Conservation (phyloP, 2,797 vertebrate genomes). For the Pseudomugil tenellus region DNA sequence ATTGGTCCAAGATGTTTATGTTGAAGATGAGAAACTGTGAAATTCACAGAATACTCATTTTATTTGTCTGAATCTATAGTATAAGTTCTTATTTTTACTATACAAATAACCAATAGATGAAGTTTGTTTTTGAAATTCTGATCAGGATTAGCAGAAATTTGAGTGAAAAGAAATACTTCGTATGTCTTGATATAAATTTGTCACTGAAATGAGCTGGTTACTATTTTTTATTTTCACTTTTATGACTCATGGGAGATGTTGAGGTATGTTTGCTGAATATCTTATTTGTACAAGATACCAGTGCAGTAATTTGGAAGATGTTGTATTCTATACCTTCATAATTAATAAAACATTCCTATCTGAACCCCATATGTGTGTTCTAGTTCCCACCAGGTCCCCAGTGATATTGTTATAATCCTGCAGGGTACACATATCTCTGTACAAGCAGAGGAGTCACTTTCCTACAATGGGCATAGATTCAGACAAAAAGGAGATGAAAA, state of each 20-base stretch:
- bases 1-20: neutral
- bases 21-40: neutral
- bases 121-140: neutral
- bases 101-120: neutral
- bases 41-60: neutral
- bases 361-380: neutral
- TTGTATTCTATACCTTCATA: neutral
- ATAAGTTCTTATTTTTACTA: neutral
- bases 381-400: neutral
- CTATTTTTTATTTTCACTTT: neutral
- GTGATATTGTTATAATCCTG: neutral
- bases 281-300: neutral
- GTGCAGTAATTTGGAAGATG: neutral
- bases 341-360: neutral
- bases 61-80: neutral
- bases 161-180: neutral
- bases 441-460: neutral
- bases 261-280: neutral
- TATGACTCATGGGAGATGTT: neutral
- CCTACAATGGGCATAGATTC: neutral
- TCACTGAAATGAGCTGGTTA: neutral
- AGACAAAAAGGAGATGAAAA: constrained; percentile 14
- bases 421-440: neutral
- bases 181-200: neutral
- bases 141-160: neutral